A percentile compares a stretch with the other conserved stretches of the same genome.
Conservation (phyloP, 2,797 vertebrate species). For the Clarias pachynema region DNA sequence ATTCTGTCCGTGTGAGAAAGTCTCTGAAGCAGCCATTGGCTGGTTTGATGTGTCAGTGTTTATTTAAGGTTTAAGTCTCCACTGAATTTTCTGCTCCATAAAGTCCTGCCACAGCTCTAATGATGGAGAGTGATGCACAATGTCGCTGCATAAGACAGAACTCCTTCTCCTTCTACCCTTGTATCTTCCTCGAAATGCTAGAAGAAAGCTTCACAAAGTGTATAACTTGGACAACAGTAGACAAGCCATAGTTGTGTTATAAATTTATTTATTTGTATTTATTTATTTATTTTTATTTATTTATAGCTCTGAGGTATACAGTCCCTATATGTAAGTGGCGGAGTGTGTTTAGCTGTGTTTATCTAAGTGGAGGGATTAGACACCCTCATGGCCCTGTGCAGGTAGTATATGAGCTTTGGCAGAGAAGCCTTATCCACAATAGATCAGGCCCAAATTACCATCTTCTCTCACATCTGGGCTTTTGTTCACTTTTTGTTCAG, state of each 20-base stretch:
- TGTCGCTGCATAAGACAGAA: constrained; percentile 53
- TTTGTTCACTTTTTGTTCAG: constrained; percentile 78
- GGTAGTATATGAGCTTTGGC: constrained; percentile 80
- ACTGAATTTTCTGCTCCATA: constrained; percentile 78
- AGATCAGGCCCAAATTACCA: constrained; percentile 85
- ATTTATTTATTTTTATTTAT: neutral
- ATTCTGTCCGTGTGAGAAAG: constrained; percentile 17
- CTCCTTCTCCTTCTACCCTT: constrained; percentile 56
- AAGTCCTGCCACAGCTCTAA: constrained; percentile 69
- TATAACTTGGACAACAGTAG: neutral
- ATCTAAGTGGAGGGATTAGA: constrained; percentile 52
- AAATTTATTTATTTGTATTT: neutral
- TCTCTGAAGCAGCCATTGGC: constrained; percentile 19
- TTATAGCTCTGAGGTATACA: neutral
- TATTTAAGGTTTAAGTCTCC: constrained; percentile 52
- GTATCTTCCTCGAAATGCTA: constrained; percentile 34
- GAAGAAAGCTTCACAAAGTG: constrained; percentile 8
- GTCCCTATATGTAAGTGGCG: neutral
- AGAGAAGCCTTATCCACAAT: constrained; percentile 83
- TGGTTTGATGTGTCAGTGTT: constrained; percentile 53
- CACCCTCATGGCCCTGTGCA: constrained; percentile 67
- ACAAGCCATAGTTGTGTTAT: neutral
- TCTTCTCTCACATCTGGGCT: constrained; percentile 85
- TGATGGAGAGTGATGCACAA: constrained; percentile 62
- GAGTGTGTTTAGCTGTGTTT: constrained; percentile 47